Percentiles rank a stretch among this genome's conserved stretches.
Conservation (phyloP, 2,113 vertebrate genomes). For the Leucoraja erinaceus region DNA sequence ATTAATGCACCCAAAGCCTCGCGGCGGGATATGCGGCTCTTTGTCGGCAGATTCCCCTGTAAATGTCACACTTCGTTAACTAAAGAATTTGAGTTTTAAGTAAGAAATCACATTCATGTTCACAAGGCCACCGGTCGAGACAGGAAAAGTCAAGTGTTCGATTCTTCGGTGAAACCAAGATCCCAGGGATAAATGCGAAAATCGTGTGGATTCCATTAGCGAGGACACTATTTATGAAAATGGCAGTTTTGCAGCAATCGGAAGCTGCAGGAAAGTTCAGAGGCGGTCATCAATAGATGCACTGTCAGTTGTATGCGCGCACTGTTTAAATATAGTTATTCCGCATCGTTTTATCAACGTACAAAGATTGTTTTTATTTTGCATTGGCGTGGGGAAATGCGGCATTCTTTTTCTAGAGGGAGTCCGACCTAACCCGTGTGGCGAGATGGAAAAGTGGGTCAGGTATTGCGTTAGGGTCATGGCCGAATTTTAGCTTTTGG, state of each 20-base stretch:
- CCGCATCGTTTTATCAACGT: background rate
- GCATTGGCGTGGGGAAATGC: too few species aligned
- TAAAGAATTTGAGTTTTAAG: background rate
- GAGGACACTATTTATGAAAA: background rate
- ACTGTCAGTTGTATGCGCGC: background rate
- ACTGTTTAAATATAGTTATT: background rate
- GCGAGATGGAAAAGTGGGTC: background rate
- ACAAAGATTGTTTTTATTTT: background rate
- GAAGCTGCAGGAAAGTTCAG: background rate
- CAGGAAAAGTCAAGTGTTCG: background rate
- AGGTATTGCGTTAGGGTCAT: too few species aligned
- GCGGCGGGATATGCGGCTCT: background rate
- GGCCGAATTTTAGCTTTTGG: background rate
- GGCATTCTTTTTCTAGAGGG: too few species aligned
- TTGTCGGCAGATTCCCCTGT: background rate
- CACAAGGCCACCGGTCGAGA: background rate
- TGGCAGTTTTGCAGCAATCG: background rate
- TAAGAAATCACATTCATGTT: background rate
- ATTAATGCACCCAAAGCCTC: background rate
- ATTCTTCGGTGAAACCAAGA: background rate
- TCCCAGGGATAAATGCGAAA: background rate
- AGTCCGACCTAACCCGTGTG: background rate
- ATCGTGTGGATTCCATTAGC: background rate
- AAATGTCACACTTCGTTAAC: background rate
- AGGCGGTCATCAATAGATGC: too few species aligned